Conservation (phyloP, 2,888 invertebrate species). For the Syrista parreyssii region DNA sequence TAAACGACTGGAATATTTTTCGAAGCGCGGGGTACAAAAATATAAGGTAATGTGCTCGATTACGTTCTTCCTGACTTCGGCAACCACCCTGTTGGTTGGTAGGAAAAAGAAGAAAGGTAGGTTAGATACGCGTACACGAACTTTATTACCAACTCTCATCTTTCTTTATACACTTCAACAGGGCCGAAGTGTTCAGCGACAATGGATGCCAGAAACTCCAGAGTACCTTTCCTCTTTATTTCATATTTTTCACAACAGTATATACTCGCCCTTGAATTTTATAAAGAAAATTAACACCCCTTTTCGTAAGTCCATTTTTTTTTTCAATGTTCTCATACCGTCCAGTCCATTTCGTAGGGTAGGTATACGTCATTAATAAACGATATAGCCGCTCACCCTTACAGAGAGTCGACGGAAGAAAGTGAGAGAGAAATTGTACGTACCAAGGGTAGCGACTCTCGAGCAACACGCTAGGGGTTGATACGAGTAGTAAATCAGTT, state of each 20-base stretch:
- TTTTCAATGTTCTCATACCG: background rate
- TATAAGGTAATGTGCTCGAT: constrained; percentile 49
- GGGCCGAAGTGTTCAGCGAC: background rate
- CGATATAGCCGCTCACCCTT: constrained; percentile 10
- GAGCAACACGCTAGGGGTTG: constrained; percentile 8
- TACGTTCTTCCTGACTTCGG: constrained; percentile 51
- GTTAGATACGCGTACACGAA: constrained; percentile 21
- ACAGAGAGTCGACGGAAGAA: constrained; percentile 20
- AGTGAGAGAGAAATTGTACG: background rate
- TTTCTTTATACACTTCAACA: constrained; percentile 10
- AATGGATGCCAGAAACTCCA: background rate
- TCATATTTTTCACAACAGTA: background rate
- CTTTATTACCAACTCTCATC: constrained; percentile 49
- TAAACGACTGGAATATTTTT: background rate
- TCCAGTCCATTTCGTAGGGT: background rate
- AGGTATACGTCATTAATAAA: constrained; percentile 30
- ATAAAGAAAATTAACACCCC: background rate
- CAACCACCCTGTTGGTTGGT: constrained; percentile 34
- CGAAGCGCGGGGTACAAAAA: constrained; percentile 27
- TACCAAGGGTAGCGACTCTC: background rate
- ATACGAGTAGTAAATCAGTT: constrained; percentile 49
- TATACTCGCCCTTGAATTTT: background rate
- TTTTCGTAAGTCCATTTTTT: constrained; percentile 7
- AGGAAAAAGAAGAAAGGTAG: background rate
- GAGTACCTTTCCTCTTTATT: background rate